Evolutionary conservation across 2,113 vertebrate genomes (phyloP).

Genomic region (Nothoprocta perdicaria): DNA sequence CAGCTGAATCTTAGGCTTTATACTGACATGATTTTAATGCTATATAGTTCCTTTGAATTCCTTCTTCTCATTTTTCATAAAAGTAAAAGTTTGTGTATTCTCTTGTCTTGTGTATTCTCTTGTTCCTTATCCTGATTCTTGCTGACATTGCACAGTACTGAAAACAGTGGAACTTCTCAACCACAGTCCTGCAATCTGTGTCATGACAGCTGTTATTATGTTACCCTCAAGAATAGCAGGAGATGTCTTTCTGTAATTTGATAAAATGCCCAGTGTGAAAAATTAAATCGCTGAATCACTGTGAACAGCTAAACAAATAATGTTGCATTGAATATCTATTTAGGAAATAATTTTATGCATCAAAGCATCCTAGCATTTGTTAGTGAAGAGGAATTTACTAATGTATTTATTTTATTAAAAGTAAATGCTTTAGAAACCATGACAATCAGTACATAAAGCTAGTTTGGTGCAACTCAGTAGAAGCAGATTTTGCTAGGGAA

Average conservation of each 20-base stretch:
- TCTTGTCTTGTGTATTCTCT: background rate
- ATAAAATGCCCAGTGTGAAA: background rate
- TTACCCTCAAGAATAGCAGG: background rate
- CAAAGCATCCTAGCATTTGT: background rate
- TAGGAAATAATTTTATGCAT: background rate
- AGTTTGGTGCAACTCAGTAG: background rate
- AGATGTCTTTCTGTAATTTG: background rate
- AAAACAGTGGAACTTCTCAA: background rate
- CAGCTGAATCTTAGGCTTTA: background rate
- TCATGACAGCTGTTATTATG: background rate
- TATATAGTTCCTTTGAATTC: background rate
- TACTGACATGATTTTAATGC: background rate
- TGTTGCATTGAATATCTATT: background rate
- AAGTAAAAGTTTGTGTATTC: background rate
- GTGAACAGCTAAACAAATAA: background rate
- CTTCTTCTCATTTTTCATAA: background rate
- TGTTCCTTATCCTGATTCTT: rapidly evolving
- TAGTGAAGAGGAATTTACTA: background rate
- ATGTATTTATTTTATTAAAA: background rate
- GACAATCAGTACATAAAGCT: background rate
- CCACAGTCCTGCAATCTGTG: background rate
- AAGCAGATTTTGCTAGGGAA: background rate
- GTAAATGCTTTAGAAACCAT: background rate
- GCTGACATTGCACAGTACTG: background rate
- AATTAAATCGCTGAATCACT: background rate